Percentiles rank a stretch among this genome's conserved stretches.
Evolutionary conservation across 2,888 invertebrate genomes (phyloP).

Genomic region (Calliopum simillimum): DNA sequence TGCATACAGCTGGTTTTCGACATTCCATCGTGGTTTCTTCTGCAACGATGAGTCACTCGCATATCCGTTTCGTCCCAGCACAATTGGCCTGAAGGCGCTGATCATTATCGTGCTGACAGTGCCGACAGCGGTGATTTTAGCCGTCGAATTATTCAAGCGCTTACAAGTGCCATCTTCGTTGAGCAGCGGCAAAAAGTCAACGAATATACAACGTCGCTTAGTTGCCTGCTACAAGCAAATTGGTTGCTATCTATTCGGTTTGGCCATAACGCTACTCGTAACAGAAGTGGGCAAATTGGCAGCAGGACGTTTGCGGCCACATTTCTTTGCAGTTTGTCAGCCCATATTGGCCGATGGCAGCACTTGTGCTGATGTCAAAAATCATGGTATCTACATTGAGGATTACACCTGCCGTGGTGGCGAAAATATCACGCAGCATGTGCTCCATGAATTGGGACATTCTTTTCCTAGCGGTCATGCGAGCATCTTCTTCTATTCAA

Average conservation of each 20-base stretch:
- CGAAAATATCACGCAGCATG: constrained; percentile 67
- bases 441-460: constrained; percentile 79
- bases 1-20: constrained; percentile 52
- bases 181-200: constrained; percentile 33
- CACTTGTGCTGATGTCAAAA: constrained; percentile 72
- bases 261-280: constrained; percentile 55
- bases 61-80: constrained; percentile 51
- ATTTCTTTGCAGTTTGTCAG: constrained; percentile 74
- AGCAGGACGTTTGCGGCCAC: constrained; percentile 58
- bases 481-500: constrained; percentile 86
- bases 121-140: constrained; percentile 54
- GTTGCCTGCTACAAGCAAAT: constrained; percentile 57
- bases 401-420: constrained; percentile 75
- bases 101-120: constrained; percentile 49
- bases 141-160: constrained; percentile 59
- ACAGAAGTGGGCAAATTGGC: constrained; percentile 55
- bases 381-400: constrained; percentile 77
- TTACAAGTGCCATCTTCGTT: constrained; percentile 10
- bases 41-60: constrained; percentile 60
- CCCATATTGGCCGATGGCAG: constrained; percentile 73
- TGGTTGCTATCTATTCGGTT: constrained; percentile 57
- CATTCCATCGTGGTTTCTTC: constrained; percentile 59
- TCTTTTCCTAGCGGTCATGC: constrained; percentile 96
- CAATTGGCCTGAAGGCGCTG: constrained; percentile 48
- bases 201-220: constrained; percentile 35